Evolutionary conservation across 2,797 vertebrate species (phyloP).

Genomic region (Ctenochaetus hawaiiensis): DNA sequence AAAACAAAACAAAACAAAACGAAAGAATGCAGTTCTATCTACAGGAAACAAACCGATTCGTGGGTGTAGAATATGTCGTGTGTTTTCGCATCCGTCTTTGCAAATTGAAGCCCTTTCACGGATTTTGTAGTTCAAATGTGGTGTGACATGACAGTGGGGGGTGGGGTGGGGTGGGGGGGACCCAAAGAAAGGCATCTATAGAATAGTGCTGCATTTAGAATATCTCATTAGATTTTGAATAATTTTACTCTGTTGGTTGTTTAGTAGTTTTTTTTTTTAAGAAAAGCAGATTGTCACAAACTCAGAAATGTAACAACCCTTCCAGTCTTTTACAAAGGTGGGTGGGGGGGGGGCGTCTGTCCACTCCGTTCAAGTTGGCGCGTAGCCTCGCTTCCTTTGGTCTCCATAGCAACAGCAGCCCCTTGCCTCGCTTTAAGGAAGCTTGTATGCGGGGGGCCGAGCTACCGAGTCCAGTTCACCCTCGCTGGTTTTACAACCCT

Average conservation of each 20-base stretch:
- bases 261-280: slow-evolving; percentile 47
- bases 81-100: slow-evolving; percentile 57
- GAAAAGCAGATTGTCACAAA: slow-evolving; percentile 87
- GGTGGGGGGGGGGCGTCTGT: slow-evolving; percentile 43
- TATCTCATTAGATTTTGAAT: slow-evolving; percentile 39
- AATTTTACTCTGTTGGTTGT: slow-evolving; percentile 34
- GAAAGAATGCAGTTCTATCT: slow-evolving; percentile 53
- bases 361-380: slow-evolving; percentile 63
- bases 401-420: slow-evolving; percentile 84
- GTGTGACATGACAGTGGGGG: slow-evolving; percentile 54
- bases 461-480: slow-evolving; percentile 68
- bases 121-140: slow-evolving; percentile 60
- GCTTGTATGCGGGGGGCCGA: slow-evolving; percentile 35
- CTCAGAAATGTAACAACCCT: slow-evolving; percentile 76
- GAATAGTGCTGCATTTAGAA: slow-evolving; percentile 78
- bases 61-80: slow-evolving; percentile 26
- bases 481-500: slow-evolving; percentile 38
- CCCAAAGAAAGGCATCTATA: slow-evolving; percentile 76
- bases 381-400: slow-evolving; percentile 62
- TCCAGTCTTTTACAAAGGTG: slow-evolving; percentile 67
- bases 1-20: too few species aligned
- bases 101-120: slow-evolving; percentile 84
- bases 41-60: slow-evolving; percentile 70
- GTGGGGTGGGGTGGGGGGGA: slow-evolving; percentile 7
- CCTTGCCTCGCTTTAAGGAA: slow-evolving; percentile 45